These are phyloP conservation scores for Loxodonta africana DNA, from an alignment of 2,113 vertebrate genomes.

Conservation along the genomic window DNA sequence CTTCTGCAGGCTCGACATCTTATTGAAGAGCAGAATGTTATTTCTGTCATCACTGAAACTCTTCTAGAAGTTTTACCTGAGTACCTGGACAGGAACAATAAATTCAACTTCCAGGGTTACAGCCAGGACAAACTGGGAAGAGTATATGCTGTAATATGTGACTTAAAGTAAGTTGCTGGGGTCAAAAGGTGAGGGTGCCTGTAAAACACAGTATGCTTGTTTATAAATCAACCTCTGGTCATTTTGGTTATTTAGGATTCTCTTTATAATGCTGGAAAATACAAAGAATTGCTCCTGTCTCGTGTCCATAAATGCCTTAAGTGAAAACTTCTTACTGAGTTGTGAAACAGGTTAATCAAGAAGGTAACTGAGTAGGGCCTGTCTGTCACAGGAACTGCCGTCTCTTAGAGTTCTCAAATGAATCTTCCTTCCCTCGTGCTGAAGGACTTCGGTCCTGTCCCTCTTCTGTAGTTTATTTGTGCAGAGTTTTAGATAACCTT, in stretches of 20 bases:
- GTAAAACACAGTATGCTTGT: conserved; percentile 27
- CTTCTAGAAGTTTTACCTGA: conserved; percentile 95
- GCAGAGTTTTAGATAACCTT: not conserved
- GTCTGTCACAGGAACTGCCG: not conserved
- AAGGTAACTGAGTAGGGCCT: not conserved
- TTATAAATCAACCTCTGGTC: conserved; percentile 29
- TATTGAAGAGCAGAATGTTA: conserved; percentile 96
- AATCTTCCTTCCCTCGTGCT: not conserved
- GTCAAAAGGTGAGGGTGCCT: conserved; percentile 62
- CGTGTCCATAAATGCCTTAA: conserved; percentile 46
- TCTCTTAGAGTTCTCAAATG: not conserved
- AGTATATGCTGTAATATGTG: conserved; percentile 96
- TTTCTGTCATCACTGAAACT: conserved; percentile 95
- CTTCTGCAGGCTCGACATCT: conserved; percentile 94
- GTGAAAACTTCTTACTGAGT: not conserved
- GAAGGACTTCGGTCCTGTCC: not conserved
- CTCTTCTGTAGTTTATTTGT: not conserved
- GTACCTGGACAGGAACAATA: conserved; percentile 94
- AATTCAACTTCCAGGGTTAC: conserved; percentile 97
- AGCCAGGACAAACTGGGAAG: conserved; percentile 95
- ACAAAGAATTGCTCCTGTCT: conserved; percentile 33
- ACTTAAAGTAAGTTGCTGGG: conserved; percentile 93
- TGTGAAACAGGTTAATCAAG: conserved; percentile 39
- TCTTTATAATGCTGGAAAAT: not conserved
- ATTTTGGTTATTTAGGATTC: conserved; percentile 53